Evolutionary conservation across 2,113 vertebrate species (phyloP).

Genomic region (Petaurus breviceps): DNA sequence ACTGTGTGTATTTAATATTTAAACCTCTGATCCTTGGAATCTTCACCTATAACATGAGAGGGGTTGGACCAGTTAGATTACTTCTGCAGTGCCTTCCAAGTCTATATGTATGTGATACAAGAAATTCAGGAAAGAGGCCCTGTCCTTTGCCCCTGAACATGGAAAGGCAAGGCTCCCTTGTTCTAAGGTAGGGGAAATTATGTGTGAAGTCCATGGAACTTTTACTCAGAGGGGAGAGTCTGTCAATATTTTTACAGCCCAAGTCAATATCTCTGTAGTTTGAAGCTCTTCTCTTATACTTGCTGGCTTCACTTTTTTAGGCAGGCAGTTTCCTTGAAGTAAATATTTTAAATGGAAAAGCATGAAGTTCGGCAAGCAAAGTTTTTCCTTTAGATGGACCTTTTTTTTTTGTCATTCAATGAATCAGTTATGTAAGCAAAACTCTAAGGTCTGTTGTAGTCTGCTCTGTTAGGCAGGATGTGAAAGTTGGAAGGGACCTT

Average conservation of each 20-base stretch:
- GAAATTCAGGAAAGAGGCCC: neutral
- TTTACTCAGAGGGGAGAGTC: neutral
- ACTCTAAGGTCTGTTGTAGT: neutral
- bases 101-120: neutral
- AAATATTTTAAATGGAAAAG: slow-evolving; percentile 32
- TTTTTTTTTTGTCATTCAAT: slow-evolving; percentile 1
- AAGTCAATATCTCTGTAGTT: neutral
- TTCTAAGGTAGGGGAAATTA: neutral
- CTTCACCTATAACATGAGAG: neutral
- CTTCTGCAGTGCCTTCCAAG: neutral
- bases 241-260: neutral
- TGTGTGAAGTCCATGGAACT: neutral
- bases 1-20: neutral
- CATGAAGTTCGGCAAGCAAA: neutral
- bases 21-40: neutral
- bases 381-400: slow-evolving; percentile 22
- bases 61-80: neutral
- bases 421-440: slow-evolving; percentile 12
- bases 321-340: neutral
- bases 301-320: slow-evolving; percentile 2
- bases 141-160: slow-evolving; percentile 1
- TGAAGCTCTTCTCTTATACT: neutral
- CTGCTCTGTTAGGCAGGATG: neutral
- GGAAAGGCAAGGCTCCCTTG: neutral
- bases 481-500: neutral